A percentile compares a stretch with the other conserved stretches of the same genome.
Evolutionary conservation across 2,113 vertebrate species (phyloP).

Genomic region (Prolemur simus): DNA sequence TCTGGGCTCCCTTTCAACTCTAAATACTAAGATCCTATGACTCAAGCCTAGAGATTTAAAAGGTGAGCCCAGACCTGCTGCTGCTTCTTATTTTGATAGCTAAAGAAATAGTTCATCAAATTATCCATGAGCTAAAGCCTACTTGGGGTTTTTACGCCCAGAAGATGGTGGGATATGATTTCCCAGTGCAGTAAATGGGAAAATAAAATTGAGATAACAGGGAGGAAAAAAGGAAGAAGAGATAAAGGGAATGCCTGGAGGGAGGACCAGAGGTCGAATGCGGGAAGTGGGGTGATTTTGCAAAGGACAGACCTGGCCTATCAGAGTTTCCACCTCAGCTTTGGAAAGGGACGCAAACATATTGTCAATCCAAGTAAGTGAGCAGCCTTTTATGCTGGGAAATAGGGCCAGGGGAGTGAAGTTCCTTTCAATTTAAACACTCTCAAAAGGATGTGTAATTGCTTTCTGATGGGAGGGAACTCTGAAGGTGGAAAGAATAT

Average conservation of each 20-base stretch:
- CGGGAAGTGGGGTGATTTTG: slow-evolving; percentile 31
- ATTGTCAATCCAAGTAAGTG: slow-evolving; percentile 65
- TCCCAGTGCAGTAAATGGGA: neutral
- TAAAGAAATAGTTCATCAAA: slow-evolving; percentile 56
- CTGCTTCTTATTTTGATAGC: slow-evolving; percentile 59
- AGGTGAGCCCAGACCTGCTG: slow-evolving; percentile 36
- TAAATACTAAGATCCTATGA: slow-evolving; percentile 45
- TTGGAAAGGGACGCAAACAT: slow-evolving; percentile 63
- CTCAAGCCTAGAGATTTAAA: slow-evolving; percentile 45
- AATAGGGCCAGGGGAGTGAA: slow-evolving; percentile 21
- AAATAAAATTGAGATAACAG: slow-evolving; percentile 25
- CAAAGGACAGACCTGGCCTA: slow-evolving; percentile 20
- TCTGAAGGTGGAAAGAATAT: slow-evolving; percentile 45
- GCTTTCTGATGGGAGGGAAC: slow-evolving; percentile 67
- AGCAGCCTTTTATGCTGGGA: slow-evolving; percentile 54
- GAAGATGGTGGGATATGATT: slow-evolving; percentile 27
- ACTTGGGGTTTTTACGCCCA: slow-evolving; percentile 48
- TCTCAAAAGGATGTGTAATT: slow-evolving; percentile 72
- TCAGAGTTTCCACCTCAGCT: slow-evolving; percentile 58
- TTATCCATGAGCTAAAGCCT: slow-evolving; percentile 57
- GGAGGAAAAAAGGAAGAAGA: neutral
- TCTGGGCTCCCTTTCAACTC: slow-evolving; percentile 50
- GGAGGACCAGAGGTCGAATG: slow-evolving; percentile 23
- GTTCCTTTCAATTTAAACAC: slow-evolving; percentile 67
- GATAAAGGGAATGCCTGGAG: neutral